Percentiles rank a stretch among this genome's conserved stretches.
These are phyloP conservation scores for Mustelus asterias DNA, from an alignment of 2,113 vertebrate species.

Conservation along the genomic window DNA sequence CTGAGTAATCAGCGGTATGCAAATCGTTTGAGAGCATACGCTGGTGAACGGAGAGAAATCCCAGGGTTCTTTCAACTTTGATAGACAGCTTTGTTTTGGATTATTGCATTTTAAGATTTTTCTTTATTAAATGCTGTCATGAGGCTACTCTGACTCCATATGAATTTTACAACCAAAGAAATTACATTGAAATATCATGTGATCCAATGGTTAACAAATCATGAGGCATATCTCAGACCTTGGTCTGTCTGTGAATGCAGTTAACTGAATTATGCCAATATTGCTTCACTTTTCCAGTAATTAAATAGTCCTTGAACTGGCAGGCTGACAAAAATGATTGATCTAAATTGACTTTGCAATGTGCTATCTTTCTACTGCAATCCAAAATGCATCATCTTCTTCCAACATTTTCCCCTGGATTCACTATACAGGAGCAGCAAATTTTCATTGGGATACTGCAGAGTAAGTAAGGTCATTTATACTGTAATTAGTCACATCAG, in stretches of 20 bases:
- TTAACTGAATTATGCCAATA: not conserved
- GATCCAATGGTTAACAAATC: not conserved
- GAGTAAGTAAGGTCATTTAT: not conserved
- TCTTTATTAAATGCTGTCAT: not conserved
- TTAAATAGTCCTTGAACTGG: not conserved
- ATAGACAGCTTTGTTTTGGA: not conserved
- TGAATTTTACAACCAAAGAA: not conserved
- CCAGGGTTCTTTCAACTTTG: not conserved
- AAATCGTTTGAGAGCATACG: not conserved
- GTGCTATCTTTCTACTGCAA: not conserved
- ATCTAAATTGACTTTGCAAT: not conserved
- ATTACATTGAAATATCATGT: not conserved
- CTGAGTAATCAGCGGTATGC: not conserved
- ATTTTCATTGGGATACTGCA: not conserved
- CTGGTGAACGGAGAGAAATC: not conserved
- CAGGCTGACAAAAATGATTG: not conserved
- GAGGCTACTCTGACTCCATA: not conserved
- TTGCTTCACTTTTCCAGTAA: not conserved
- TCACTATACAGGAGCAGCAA: not conserved
- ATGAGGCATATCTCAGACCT: not conserved
- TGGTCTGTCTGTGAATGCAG: not conserved
- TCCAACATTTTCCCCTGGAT: not conserved
- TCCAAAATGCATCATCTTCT: not conserved
- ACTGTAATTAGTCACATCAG: not conserved
- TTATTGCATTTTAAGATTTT: slow-evolving; percentile 4